Base-by-base conservation (phyloP, 37 sponge, comb jelly and placozoan species). In the Theonella swinhoei region DNA sequence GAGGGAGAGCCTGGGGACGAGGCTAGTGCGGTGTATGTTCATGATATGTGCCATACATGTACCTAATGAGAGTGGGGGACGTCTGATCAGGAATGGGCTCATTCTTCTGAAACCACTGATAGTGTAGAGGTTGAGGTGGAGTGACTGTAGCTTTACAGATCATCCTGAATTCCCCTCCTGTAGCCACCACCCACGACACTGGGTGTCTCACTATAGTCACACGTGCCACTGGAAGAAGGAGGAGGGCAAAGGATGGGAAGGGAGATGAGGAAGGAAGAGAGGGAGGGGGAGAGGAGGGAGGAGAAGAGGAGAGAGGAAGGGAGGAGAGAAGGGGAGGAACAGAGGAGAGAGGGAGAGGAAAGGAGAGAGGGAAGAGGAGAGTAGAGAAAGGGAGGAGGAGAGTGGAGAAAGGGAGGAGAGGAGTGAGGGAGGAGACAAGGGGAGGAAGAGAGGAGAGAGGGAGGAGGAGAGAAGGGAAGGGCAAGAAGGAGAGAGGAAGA, bases 61-160 rank as follows among this genome's bases (percentile, higher is more conserved):
- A 66, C 67, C 67, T 66, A 19, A 66, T 30, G 67, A 23, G 31
- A 66, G 67, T 8, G 14, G 54, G 54, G 54, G 54, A 7, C 11
- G 54, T 47, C 54, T 7, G 11, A 47, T 47, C 14, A 17, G 54
- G 54, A 47, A 47, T 47, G 14, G 54, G 54, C 14, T 47, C 14
- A 47, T 47, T 47, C 11, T 47, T 14, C 54, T 47, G 7, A 7
- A 47, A 74, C 87, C 87, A 87, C 80, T 79, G 80, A 36, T 83
- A 83, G 24, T 39, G 42, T 22, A 83, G 29, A 39, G 68, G 76
- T 35, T 65, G 65, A 42, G 35, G 17, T n/a, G 23, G 23, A 30
- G 68, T 73, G 76, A 26, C 64, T 64, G 67, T 74, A 22, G 74
- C 87, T 5, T 60, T 42, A 64, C 80, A 87, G 20, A 39, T 19